Percentiles rank a stretch among this genome's conserved stretches.
Evolutionary conservation across 1,140 invertebrate genomes (phyloP).

Genomic region (Lordiphosa collinella): DNA sequence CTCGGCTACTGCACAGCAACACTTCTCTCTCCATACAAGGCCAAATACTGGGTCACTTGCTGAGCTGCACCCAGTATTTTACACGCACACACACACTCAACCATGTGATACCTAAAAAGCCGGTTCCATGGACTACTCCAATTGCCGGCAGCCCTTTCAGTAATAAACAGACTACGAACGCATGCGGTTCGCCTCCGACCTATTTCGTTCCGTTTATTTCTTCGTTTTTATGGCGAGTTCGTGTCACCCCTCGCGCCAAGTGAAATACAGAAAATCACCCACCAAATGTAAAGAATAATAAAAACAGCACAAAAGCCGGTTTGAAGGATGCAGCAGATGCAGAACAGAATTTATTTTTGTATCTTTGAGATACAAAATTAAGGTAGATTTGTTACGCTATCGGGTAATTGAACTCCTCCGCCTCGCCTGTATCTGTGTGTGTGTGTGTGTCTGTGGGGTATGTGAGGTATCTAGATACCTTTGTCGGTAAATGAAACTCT

Average conservation of each 20-base stretch:
- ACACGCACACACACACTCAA: too few relatives aligned
- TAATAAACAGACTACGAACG: slow-evolving; percentile 66
- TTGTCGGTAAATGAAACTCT: slow-evolving; percentile 32
- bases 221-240: slow-evolving; percentile 18
- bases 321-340: slow-evolving; percentile 52
- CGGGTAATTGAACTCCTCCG: slow-evolving; percentile 68
- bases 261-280: slow-evolving; percentile 41
- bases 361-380: slow-evolving; percentile 68
- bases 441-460: slow-evolving; percentile 8
- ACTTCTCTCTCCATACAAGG: too few relatives aligned
- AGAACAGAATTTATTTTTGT: slow-evolving; percentile 43
- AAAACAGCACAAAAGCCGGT: slow-evolving; percentile 26
- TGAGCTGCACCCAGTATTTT: too few relatives aligned
- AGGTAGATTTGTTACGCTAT: slow-evolving; percentile 68
- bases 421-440: slow-evolving; percentile 1
- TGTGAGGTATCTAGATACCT: slow-evolving; percentile 59
- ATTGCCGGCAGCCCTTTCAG: slow-evolving; percentile 44
- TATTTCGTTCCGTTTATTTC: slow-evolving; percentile 13
- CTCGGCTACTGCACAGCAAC: too few relatives aligned
- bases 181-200: slow-evolving; percentile 45
- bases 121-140: too few relatives aligned
- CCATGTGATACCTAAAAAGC: too few relatives aligned
- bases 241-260: slow-evolving; percentile 1
- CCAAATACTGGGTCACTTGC: too few relatives aligned
- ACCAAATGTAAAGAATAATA: slow-evolving; percentile 45